Base-by-base conservation (phyloP, 2,113 vertebrate species). In the Agelaius phoeniceus region DNA sequence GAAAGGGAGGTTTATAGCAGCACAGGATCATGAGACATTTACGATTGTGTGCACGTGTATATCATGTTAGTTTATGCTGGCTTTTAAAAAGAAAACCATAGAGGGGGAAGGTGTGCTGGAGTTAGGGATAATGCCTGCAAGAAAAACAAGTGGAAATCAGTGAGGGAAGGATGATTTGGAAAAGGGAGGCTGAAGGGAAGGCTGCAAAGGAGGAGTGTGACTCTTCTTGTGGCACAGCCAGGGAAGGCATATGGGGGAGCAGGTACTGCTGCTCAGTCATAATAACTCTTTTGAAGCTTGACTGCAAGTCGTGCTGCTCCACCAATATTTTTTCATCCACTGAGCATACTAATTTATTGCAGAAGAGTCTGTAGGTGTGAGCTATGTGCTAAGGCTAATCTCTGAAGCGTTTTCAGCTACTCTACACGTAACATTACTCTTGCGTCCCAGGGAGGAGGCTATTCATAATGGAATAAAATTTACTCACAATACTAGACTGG, bases 211-310 rank as follows among this genome's bases (percentile, higher is more conserved):
- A 76, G 59, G 41, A 75, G 11, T 3, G 21, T 63, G 84, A 59
- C 63, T 46, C 30, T 87, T 66, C 59, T 72, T 59, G 58, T 37
- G 49, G 57, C 55, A 65, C n/a, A 89, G 61, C 24, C 66, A 43
- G 90, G 30, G 75, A 73, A 93, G 73, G 83, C 63, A 6, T 71
- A 84, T 0, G 3, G 43, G 87, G 88, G 69, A 93, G 83, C 83
- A 65, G 57, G 77, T 57, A 95, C 68, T 59, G 73, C 85, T 87
- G 61, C 80, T 94, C 92, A 74, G 83, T 84, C 92, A 89, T 89
- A 90, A 96, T 87, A 95, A 90, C 76, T 66, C 73, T 69, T 92
- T 86, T 93, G 92, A 96, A 92, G 85, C 94, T 80, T 96, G 87
- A 90, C 91, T 95, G 72, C 85, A 93, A 94, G 81, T 80, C 10